These are phyloP conservation scores for Trachelus troglodyta DNA, from an alignment of 2,888 invertebrate species.

Conservation along the genomic window DNA sequence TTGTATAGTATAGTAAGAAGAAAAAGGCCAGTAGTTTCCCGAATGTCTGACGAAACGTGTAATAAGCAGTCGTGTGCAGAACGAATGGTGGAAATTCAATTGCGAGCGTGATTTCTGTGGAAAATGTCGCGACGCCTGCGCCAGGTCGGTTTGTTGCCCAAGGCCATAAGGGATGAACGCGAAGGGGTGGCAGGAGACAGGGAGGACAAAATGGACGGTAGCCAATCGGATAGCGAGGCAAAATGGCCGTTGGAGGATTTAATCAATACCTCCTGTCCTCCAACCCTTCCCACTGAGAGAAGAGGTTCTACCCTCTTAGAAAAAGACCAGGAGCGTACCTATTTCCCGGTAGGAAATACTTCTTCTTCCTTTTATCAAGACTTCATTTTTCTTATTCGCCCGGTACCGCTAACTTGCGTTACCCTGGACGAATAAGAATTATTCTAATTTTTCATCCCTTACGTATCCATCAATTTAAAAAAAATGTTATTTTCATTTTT, in stretches of 20 bases:
- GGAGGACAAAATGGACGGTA: conserved; percentile 63
- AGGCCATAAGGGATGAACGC: conserved; percentile 31
- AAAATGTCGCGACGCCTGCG: conserved; percentile 57
- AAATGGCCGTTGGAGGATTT: conserved; percentile 64
- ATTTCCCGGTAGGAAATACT: conserved; percentile 59
- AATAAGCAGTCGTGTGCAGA: conserved; percentile 37
- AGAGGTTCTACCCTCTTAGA: conserved; percentile 25
- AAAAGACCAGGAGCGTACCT: conserved; percentile 56
- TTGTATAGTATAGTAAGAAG: background rate
- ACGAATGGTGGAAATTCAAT: conserved; percentile 42
- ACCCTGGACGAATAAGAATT: no score
- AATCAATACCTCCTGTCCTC: conserved; percentile 63
- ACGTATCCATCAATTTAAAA: no score
- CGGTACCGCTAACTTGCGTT: no score
- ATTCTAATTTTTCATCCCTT: no score
- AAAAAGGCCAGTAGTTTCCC: background rate
- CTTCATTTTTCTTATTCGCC: no score
- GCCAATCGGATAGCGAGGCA: conserved; percentile 57
- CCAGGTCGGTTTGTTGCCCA: conserved; percentile 21
- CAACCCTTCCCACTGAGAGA: conserved; percentile 46
- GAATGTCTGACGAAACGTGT: conserved; percentile 32
- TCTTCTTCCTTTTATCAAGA: background rate
- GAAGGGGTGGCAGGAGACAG: conserved; percentile 31
- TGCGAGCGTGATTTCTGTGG: conserved; percentile 37
- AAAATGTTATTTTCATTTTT: no score